Percentiles rank a stretch among this genome's conserved stretches.
These are phyloP conservation scores for Erythrocercus mccallii DNA, from an alignment of 2,113 vertebrate genomes.

Conservation along the genomic window DNA sequence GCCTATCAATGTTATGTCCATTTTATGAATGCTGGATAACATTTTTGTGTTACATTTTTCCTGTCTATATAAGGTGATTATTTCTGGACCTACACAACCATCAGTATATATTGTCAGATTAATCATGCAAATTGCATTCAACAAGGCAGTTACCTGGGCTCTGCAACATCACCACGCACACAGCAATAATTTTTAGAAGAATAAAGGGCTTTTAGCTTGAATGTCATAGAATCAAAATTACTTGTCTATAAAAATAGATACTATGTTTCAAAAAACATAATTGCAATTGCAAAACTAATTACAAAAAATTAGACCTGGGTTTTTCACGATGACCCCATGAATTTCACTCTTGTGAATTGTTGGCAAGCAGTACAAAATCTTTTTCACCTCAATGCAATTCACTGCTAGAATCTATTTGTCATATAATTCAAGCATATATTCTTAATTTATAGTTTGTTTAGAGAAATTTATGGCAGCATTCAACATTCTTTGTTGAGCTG, in stretches of 20 bases:
- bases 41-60: neutral
- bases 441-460: constrained; percentile 35
- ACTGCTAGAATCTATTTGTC: neutral
- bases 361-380: neutral
- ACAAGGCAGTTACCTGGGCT: neutral
- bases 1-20: neutral
- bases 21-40: neutral
- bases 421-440: neutral
- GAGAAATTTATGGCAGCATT: constrained; percentile 18
- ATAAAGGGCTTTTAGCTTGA: neutral
- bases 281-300: neutral
- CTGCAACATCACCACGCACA: neutral
- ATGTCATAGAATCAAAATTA: neutral
- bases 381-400: neutral
- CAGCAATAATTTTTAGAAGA: neutral
- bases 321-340: neutral
- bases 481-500: neutral
- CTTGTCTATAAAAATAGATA: neutral
- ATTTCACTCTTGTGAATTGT: neutral
- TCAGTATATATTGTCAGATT: neutral
- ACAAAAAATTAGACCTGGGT: neutral
- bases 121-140: neutral
- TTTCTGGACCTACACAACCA: neutral
- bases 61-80: neutral
- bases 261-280: neutral